These are phyloP conservation scores for Zapus hudsonius DNA, from an alignment of 2,113 vertebrate genomes.

Conservation along the genomic window DNA sequence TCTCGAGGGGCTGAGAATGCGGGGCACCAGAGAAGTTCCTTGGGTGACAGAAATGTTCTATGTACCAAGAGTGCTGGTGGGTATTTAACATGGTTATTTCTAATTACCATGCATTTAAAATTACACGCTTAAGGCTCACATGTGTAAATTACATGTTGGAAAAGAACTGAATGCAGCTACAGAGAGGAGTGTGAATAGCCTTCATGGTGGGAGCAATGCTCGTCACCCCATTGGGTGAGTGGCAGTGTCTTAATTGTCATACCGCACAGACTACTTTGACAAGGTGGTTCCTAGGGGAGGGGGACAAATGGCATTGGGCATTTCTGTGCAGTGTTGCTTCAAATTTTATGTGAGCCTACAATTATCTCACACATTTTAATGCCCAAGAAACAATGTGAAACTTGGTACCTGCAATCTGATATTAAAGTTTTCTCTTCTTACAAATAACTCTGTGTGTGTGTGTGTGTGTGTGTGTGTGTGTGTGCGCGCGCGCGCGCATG, in stretches of 20 bases:
- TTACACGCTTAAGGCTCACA: neutral
- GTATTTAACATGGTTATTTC: neutral
- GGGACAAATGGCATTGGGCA: neutral
- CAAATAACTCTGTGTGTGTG: neutral
- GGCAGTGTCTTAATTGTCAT: neutral
- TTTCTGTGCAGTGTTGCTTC: neutral
- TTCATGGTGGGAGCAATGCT: neutral
- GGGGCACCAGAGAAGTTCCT: neutral
- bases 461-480: neutral
- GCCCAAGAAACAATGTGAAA: neutral
- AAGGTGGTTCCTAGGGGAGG: neutral
- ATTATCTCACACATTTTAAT: neutral
- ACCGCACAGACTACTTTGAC: neutral
- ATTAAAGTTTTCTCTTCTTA: constrained; percentile 14
- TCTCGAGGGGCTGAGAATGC: neutral
- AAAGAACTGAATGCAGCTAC: neutral
- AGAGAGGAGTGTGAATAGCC: neutral
- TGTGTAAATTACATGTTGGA: neutral
- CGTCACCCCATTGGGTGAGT: neutral
- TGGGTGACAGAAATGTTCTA: neutral
- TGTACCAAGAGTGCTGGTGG: neutral
- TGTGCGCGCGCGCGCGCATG: neutral
- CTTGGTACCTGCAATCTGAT: neutral
- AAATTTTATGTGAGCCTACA: neutral
- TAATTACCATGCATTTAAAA: neutral